Percentiles rank a stretch among this genome's conserved stretches.
Conservation (phyloP, 2,113 vertebrate species). For the Boleophthalmus pectinirostris region DNA sequence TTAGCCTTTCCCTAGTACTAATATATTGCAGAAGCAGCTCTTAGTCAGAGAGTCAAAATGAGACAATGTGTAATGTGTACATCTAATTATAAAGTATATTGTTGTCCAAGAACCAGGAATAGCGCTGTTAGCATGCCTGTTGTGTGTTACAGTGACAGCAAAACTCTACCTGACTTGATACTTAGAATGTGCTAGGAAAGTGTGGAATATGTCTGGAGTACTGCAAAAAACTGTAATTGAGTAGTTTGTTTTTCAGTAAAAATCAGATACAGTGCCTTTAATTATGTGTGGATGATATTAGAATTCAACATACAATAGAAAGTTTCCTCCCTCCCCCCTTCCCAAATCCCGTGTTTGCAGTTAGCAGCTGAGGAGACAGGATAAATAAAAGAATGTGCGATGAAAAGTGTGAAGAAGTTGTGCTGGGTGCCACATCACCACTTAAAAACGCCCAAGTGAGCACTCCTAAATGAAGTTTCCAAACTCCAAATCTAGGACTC, state of each 20-base stretch:
- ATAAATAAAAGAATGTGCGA: slow-evolving; percentile 18
- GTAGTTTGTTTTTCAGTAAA: no score
- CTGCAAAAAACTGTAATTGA: no score
- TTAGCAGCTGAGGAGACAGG: slow-evolving; percentile 5
- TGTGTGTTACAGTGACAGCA: no score
- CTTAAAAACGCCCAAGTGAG: slow-evolving; percentile 1
- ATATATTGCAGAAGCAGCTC: no score
- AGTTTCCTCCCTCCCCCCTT: background rate
- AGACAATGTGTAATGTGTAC: no score
- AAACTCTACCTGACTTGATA: background rate
- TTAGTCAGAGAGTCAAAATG: no score
- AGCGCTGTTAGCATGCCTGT: no score
- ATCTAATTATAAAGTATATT: no score
- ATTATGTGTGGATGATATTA: background rate
- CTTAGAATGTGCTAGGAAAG: no score
- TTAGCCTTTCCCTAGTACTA: no score
- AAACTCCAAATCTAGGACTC: slow-evolving; percentile 1
- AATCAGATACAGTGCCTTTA: background rate
- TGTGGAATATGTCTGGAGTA: no score
- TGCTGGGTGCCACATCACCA: background rate
- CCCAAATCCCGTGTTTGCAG: slow-evolving; percentile 6
- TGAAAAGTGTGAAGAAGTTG: slow-evolving; percentile 13
- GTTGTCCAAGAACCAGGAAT: no score
- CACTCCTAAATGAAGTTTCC: background rate
- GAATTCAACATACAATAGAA: background rate